Evolutionary conservation across 92 coral and sea anemone species (phyloP), one percentile per base, ranked within the genome.

Genomic region (Heliopora coerulea): DNA sequence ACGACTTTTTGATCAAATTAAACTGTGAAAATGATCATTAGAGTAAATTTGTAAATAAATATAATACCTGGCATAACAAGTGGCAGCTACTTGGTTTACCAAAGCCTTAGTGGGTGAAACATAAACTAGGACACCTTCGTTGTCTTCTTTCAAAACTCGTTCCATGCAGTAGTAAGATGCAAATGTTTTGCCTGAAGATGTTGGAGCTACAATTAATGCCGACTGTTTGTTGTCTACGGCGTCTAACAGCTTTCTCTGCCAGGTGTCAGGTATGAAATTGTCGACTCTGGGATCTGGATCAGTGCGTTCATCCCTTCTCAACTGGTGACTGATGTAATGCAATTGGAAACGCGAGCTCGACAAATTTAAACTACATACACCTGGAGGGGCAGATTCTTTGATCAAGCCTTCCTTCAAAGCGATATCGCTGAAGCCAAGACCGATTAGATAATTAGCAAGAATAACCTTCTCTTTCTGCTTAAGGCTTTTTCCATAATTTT

Each of bases 101-200:
- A 88, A 50, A 17, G 91, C 91, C 75, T 84, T 88, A n/a, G 91
- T 88, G 0, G 91, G 91, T 37, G 91, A 84, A 42, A 88, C 88
- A 72, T 88, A 88, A 31, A 88, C 88, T 60, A 88, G 88, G 56
- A 88, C 88, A 31, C 86, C 88, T 11, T 74, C 84, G 23, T 88
- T 59, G 59, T 83, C 80, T 24, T 81, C 82, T 68, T 72, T 60
- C 25, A 88, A 14, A 25, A 88, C 91, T 66, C 77, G 79, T 74
- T 88, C 91, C 88, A 88, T 88, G 70, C 91, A 88, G 82, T 88
- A 88, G 25, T 76, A 88, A 0, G 91, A 88, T 49, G 85, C 91
- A 66, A 67, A 88, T 3, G 91, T 88, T 63, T 88, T 88, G 3
- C 91, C 91, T 49, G 91, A 88, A 19, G 91, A 88, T 2, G 91